Evolutionary conservation across 2,888 invertebrate genomes (phyloP).

Genomic region (Pterobdella sp.): DNA sequence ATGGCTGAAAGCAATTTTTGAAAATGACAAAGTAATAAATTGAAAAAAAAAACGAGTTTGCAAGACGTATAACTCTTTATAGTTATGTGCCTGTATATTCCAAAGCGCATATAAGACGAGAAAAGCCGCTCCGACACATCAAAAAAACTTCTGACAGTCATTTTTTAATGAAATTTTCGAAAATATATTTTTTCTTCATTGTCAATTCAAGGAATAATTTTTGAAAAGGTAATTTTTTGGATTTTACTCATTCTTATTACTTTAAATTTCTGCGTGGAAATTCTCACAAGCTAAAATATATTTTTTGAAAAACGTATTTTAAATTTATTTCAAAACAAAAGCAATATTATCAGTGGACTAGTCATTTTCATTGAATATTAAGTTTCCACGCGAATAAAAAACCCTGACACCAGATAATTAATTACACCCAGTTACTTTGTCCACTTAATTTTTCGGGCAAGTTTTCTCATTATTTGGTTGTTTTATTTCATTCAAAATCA

Average conservation of each 20-base stretch:
- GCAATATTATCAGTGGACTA: neutral
- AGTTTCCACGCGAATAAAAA: too few relatives aligned
- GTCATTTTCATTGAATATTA: neutral
- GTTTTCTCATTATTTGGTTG: neutral
- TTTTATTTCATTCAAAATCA: neutral
- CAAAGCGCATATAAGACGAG: too few relatives aligned
- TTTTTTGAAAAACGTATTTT: neutral
- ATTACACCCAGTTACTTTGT: too few relatives aligned
- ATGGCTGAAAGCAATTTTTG: too few relatives aligned
- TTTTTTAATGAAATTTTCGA: neutral
- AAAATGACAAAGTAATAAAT: too few relatives aligned
- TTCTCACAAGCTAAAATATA: neutral
- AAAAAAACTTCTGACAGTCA: neutral
- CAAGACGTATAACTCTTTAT: too few relatives aligned
- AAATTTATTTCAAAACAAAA: neutral
- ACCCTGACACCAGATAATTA: too few relatives aligned
- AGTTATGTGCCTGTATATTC: too few relatives aligned
- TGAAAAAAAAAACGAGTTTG: too few relatives aligned
- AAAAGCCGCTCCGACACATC: neutral
- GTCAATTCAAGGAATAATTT: neutral
- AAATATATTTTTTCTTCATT: neutral
- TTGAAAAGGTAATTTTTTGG: too few relatives aligned
- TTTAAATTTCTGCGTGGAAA: neutral
- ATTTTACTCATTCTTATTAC: neutral
- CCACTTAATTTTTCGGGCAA: neutral